Evolutionary conservation across 2,797 vertebrate genomes (phyloP).

Genomic region (Enteromius afrohamiltoni): DNA sequence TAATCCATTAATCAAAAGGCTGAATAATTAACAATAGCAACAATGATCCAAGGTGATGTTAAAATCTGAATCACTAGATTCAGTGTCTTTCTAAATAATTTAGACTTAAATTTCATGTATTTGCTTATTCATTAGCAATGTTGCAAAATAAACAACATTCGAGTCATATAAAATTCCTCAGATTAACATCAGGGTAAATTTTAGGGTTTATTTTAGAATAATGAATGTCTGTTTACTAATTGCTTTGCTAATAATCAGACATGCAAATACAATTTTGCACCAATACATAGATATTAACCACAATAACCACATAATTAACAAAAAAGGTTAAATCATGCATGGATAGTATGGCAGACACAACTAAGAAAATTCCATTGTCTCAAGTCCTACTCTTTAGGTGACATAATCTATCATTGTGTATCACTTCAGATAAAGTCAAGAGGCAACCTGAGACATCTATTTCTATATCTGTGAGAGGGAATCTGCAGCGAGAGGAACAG

Average conservation of each 20-base stretch:
- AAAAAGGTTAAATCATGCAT: too few relatives aligned
- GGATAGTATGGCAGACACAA: too few relatives aligned
- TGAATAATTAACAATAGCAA: background rate
- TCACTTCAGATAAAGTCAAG: conserved; percentile 27
- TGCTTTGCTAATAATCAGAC: background rate
- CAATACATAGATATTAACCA: background rate
- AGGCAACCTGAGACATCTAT: conserved; percentile 11
- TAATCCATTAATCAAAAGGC: background rate
- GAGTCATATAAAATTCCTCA: background rate
- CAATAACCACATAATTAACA: background rate
- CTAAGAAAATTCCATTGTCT: background rate
- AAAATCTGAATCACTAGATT: background rate
- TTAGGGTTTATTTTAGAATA: background rate
- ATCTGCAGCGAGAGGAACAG: conserved; percentile 62
- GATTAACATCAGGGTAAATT: background rate
- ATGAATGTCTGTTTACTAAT: background rate
- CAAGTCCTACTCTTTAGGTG: background rate
- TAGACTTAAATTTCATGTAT: background rate
- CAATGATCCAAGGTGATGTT: background rate
- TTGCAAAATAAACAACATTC: background rate
- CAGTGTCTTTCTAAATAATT: background rate
- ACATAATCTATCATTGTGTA: background rate
- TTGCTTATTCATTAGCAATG: background rate
- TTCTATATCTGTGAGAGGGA: conserved; percentile 40
- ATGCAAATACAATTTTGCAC: background rate